Evolutionary conservation across 1,140 invertebrate species (phyloP).

Genomic region (Drosophila sulfurigaster): DNA sequence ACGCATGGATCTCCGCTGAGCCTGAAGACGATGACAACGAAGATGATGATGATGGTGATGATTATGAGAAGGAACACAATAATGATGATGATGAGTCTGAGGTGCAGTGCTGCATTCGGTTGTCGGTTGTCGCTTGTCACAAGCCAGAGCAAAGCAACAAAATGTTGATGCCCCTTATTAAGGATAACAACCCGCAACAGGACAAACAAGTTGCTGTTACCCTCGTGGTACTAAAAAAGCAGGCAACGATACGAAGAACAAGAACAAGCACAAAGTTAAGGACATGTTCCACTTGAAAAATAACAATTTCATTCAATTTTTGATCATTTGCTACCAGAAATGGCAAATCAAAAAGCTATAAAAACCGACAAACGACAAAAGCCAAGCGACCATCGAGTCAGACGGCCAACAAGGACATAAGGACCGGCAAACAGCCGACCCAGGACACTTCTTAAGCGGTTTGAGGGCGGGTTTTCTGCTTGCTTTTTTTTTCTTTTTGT

Average conservation of each 20-base stretch:
- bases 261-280: slow-evolving; percentile 8
- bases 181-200: slow-evolving; percentile 79
- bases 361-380: slow-evolving; percentile 72
- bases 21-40: slow-evolving; percentile 10
- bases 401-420: slow-evolving; percentile 29
- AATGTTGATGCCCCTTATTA: slow-evolving; percentile 68
- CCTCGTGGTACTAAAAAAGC: slow-evolving; percentile 48
- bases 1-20: slow-evolving; percentile 11
- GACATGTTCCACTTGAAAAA: slow-evolving; percentile 83
- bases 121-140: not conserved
- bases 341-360: slow-evolving; percentile 83
- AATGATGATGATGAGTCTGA: slow-evolving; percentile 5
- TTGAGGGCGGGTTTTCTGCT: slow-evolving; percentile 60
- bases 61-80: not conserved
- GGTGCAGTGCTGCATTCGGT: slow-evolving; percentile 31
- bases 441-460: slow-evolving; percentile 63
- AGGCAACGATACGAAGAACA: slow-evolving; percentile 21
- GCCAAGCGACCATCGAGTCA: slow-evolving; percentile 14
- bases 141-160: too few species aligned
- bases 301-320: slow-evolving; percentile 84
- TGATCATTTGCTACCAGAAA: slow-evolving; percentile 83
- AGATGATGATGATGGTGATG: slow-evolving; percentile 26
- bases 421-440: slow-evolving; percentile 27
- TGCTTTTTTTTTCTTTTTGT: slow-evolving; percentile 24
- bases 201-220: slow-evolving; percentile 43